Percentiles rank a stretch among this genome's conserved stretches.
Conservation (phyloP, 2,888 invertebrate genomes). For the Drosophila diplacantha region DNA sequence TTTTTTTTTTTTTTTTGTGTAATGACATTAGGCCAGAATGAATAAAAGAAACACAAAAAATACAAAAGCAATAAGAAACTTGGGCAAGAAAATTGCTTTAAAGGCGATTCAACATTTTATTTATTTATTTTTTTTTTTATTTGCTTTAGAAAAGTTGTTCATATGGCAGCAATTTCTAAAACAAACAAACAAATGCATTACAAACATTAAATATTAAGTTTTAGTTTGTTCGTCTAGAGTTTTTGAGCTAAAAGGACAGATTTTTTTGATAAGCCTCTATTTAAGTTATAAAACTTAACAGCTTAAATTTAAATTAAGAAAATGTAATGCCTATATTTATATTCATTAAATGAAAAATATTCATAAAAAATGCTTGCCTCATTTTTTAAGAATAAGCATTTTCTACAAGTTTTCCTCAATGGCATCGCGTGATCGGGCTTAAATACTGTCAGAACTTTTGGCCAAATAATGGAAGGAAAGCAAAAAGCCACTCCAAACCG, state of each 20-base stretch:
- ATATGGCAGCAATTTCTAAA: constrained; percentile 3
- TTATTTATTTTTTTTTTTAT: constrained; percentile 11
- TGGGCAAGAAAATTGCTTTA: constrained; percentile 29
- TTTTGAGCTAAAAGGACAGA: too few relatives aligned
- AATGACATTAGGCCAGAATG: constrained; percentile 59
- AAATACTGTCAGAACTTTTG: constrained; percentile 45
- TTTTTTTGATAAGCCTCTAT: too few relatives aligned
- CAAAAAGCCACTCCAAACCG: constrained; percentile 44
- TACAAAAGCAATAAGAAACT: constrained; percentile 17
- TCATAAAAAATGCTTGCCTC: not conserved
- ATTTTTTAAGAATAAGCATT: not conserved
- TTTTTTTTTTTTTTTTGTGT: constrained; percentile 43
- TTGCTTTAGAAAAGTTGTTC: not conserved
- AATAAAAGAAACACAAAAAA: constrained; percentile 35
- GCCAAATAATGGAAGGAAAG: constrained; percentile 51
- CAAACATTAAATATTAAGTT: not conserved
- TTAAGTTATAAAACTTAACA: not conserved
- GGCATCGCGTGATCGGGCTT: constrained; percentile 58
- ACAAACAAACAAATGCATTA: not conserved
- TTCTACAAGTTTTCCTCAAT: constrained; percentile 39
- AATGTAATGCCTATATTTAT: not conserved
- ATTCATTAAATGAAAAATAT: not conserved
- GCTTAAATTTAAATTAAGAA: too few relatives aligned
- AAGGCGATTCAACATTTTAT: constrained; percentile 27
- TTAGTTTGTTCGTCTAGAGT: not conserved